Evolutionary conservation across 2,797 vertebrate species (phyloP).

Genomic region (Morus bassanus): DNA sequence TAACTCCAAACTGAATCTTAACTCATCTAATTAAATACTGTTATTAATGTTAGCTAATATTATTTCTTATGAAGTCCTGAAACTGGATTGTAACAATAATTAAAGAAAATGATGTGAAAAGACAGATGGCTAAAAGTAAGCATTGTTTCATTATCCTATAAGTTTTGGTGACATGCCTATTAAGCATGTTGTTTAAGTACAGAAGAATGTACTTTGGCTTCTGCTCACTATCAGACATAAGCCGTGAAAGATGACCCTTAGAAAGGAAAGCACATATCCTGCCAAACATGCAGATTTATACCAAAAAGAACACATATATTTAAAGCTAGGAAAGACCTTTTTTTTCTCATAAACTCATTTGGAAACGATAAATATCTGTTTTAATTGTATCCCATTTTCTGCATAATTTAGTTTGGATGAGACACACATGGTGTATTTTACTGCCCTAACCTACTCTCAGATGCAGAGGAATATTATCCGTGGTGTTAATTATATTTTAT

Average conservation of each 20-base stretch:
- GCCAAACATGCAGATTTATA: not conserved
- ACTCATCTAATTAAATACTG: slow-evolving; percentile 2
- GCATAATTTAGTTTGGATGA: not conserved
- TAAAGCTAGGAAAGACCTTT: not conserved
- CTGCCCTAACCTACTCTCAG: not conserved
- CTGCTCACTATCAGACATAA: slow-evolving; percentile 8
- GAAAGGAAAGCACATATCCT: not conserved
- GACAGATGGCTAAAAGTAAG: slow-evolving; percentile 29
- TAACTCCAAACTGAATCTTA: slow-evolving; percentile 29
- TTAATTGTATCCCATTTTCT: not conserved
- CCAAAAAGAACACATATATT: not conserved
- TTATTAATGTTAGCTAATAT: slow-evolving; percentile 26
- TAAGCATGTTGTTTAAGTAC: not conserved
- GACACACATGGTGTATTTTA: not conserved
- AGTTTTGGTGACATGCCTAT: slow-evolving; percentile 24
- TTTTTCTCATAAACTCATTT: not conserved
- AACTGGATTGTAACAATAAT: not conserved
- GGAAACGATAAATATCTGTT: not conserved
- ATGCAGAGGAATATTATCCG: not conserved
- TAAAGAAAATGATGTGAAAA: slow-evolving; percentile 8
- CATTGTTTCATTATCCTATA: not conserved
- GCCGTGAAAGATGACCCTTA: not conserved
- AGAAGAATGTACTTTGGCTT: not conserved
- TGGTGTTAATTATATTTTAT: not conserved
- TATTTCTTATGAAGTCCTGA: slow-evolving; percentile 20